Base-by-base conservation (phyloP, 2,888 invertebrate species). In the Amiota communis region DNA sequence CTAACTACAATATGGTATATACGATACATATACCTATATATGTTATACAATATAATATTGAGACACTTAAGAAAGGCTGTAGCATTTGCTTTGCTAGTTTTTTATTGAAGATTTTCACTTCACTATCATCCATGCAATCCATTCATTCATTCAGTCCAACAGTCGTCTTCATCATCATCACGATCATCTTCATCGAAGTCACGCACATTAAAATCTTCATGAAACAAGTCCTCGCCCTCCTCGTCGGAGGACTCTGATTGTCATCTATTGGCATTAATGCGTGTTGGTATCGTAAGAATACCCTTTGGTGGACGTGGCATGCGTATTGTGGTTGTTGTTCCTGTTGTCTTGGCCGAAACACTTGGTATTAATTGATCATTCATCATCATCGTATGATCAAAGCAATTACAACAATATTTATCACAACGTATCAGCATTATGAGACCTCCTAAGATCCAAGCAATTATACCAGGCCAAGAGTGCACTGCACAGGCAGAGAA, bases 401-500 rank as follows among this genome's bases (percentile, higher is more conserved):
- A 84, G 71, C 90, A 90, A 61, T 85, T 82, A 79, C 90, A 90
- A 76, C 89, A 90, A 76, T 86, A 86, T 59, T 83, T 87, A 78
- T 90, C 89, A 77, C 90, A 90, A 53, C 90, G 86, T 51, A 89
- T 76, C 49, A 89, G 71, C 59, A 90, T 74, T 0, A 87, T 77
- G 3, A 89, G 72, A 0, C 90, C 90, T 8, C 87, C 85, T 36
- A 87, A 12, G 51, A 88, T 71, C 90, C 90, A 90, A 74, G 89
- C 80, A 23, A 88, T 20, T 36, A 90, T 82, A 3, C 89, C 90
- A 0, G 88, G 87, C 90, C 90, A 90, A 9, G 90, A 88, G 75
- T 88, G 84, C n/a, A 79, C 77, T 17, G 88, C 84, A 72, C 89
- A 88, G 12, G 87, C 81, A 6, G 85, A 83, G 64, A 90, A 84